Conservation (phyloP, 2,888 invertebrate species). For the Gastracanthus pulcherrimus region DNA sequence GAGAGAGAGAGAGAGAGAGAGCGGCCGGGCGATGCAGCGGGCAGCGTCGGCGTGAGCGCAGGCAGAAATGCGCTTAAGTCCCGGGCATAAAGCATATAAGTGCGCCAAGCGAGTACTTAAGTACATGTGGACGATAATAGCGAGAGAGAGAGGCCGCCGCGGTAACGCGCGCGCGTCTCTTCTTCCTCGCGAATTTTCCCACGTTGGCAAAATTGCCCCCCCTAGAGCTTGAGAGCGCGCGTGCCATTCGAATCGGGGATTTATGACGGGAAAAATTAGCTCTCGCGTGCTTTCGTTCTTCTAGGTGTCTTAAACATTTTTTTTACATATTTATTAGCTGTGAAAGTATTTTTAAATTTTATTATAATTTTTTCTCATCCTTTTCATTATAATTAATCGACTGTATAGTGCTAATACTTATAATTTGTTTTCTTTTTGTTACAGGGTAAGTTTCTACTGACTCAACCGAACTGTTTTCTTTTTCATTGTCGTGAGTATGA, state of each 20-base stretch:
- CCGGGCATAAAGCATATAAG: slow-evolving; percentile 52
- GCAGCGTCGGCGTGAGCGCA: slow-evolving; percentile 42
- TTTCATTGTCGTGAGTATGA: slow-evolving; percentile 12
- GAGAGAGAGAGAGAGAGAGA: slow-evolving; percentile 34
- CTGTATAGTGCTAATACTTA: neutral
- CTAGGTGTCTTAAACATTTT: too few relatives aligned
- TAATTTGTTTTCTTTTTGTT: slow-evolving; percentile 28
- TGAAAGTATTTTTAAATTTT: neutral
- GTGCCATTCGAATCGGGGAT: slow-evolving; percentile 25
- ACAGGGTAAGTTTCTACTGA: slow-evolving; percentile 30
- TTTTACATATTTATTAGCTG: neutral
- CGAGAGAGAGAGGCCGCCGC: slow-evolving; percentile 47
- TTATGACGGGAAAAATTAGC: slow-evolving; percentile 11
- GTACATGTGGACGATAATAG: slow-evolving; percentile 57
- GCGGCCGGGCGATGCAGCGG: slow-evolving; percentile 1
- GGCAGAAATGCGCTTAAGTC: slow-evolving; percentile 52
- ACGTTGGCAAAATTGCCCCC: slow-evolving; percentile 64
- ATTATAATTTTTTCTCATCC: neutral
- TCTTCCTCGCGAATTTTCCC: slow-evolving; percentile 64
- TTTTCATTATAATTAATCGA: neutral
- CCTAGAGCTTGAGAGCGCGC: neutral
- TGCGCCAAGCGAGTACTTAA: slow-evolving; percentile 55
- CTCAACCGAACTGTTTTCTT: neutral
- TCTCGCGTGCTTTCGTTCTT: neutral
- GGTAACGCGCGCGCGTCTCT: slow-evolving; percentile 27